Base-by-base conservation (phyloP, 1,140 invertebrate genomes). In the Mizuhopecten yessoensis region DNA sequence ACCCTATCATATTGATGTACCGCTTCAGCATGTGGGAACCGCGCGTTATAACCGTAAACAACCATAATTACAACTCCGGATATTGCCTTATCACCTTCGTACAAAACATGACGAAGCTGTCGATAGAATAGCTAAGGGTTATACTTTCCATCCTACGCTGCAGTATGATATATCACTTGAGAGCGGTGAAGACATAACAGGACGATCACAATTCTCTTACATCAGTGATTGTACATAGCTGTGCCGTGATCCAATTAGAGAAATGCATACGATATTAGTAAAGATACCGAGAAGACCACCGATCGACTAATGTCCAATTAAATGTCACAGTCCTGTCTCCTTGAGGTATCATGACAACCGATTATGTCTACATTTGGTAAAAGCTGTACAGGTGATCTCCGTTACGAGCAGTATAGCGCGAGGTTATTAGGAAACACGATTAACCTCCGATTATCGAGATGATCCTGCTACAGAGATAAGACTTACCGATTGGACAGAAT, bases 71-170 rank as follows among this genome's bases (percentile, higher is more conserved):
- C n/a, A 29, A 75, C 57, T 5, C 20, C 23, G 11, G 23, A 29
- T 75, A n/a, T 75, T 75, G 15, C n/a, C 57, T 75, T 75, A 75
- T 75, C 57, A 75, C 57, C 57, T 75, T 17, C 29, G 57, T 75
- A 17, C 5, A n/a, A 75, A 75, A 75, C 5, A 29, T 29, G 57
- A 29, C 57, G 57, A 9, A 75, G 5, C 1, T 29, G 11, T 29
- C 57, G 29, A 75, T 75, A 75, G 7, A 11, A 75, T 75, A 29
- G 57, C 57, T 2, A 75, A 17, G 1, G 23, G n/a, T 17, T 75
- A 29, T 29, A 17, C n/a, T 29, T n/a, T 75, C 1, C 29, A 29
- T 75, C 29, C 29, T 13, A 17, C 57, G 29, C 3, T 75, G 57
- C 17, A 75, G 57, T 75, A 13, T 9, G n/a, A 7, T 75, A 29